Percentiles rank a stretch among this genome's conserved stretches.
phyloP scores from a whole-genome alignment of 2,888 invertebrate genomes.

The Malacosoma neustria region DNA sequence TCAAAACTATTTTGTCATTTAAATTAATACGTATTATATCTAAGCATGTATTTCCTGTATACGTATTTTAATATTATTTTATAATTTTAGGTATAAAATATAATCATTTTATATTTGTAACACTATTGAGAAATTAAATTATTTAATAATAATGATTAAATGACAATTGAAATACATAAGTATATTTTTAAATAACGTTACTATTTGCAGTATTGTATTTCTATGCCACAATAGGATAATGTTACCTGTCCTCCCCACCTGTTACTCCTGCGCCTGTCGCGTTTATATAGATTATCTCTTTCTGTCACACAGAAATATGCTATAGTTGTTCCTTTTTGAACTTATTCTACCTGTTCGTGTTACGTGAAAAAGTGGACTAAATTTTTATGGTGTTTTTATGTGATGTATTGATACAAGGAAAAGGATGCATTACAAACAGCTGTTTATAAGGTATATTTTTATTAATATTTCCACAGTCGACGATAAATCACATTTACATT shows the following conservation, averaged over 20 bases:
- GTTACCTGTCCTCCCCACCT: constrained; percentile 22
- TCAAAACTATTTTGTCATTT: too few species aligned
- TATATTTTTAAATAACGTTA: too few species aligned
- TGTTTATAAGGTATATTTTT: constrained; percentile 51
- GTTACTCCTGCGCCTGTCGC: constrained; percentile 16
- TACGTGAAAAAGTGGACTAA: constrained; percentile 29
- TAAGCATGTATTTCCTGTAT: too few species aligned
- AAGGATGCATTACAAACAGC: constrained; percentile 67
- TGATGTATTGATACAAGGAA: constrained; percentile 22
- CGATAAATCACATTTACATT: too few species aligned
- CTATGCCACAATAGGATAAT: constrained; percentile 1
- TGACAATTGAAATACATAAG: too few species aligned
- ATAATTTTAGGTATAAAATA: too few species aligned
- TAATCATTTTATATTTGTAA: too few species aligned
- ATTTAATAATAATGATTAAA: too few species aligned
- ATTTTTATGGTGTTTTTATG: constrained; percentile 25
- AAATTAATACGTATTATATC: too few species aligned
- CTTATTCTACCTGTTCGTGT: constrained; percentile 36
- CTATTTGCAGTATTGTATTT: neutral
- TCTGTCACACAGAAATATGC: neutral
- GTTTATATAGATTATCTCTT: neutral
- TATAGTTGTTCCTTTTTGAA: constrained; percentile 38
- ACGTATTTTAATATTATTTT: too few species aligned
- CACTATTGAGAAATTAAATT: too few species aligned
- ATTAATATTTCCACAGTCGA: neutral